Evolutionary conservation across 1,140 invertebrate genomes (phyloP).

Genomic region (Meloidogyne floridensis): DNA sequence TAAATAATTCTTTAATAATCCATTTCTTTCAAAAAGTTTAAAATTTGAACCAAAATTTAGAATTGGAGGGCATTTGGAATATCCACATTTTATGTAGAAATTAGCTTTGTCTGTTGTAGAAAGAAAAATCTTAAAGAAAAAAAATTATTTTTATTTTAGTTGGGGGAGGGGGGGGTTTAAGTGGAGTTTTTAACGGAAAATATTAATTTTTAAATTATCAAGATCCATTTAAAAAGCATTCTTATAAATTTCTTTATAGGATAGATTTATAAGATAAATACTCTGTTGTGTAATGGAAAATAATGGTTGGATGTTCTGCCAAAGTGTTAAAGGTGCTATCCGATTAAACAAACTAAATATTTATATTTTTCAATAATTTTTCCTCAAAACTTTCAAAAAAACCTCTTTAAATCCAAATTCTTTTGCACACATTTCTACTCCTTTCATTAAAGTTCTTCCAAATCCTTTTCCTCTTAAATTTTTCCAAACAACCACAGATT

Average conservation of each 20-base stretch:
- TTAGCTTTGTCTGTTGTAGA: conserved; percentile 36
- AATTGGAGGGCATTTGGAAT: conserved; percentile 18
- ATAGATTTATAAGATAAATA: too few species aligned
- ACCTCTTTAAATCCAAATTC: conserved; percentile 14
- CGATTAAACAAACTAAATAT: too few species aligned
- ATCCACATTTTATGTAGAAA: conserved; percentile 35
- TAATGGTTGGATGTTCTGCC: too few species aligned
- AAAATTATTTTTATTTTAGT: neutral
- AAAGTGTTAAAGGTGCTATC: too few species aligned
- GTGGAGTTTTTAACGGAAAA: too few species aligned
- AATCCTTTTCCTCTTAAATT: conserved; percentile 19
- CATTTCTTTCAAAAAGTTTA: conserved; percentile 15
- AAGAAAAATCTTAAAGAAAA: conserved; percentile 34
- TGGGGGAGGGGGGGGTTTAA: too few species aligned
- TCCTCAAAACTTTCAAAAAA: neutral
- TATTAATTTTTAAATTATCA: too few species aligned
- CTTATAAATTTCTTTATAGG: too few species aligned
- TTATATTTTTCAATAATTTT: too few species aligned
- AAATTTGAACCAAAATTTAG: conserved; percentile 24
- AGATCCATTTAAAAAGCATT: too few species aligned
- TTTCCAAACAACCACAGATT: conserved; percentile 38
- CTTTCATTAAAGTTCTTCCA: conserved; percentile 19
- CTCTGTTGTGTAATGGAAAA: too few species aligned
- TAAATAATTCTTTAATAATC: neutral
- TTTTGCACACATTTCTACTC: neutral